Percentiles rank a stretch among this genome's conserved stretches.
Evolutionary conservation across 2,797 vertebrate species (phyloP).

Genomic region (Sebastes kiyomatsui): DNA sequence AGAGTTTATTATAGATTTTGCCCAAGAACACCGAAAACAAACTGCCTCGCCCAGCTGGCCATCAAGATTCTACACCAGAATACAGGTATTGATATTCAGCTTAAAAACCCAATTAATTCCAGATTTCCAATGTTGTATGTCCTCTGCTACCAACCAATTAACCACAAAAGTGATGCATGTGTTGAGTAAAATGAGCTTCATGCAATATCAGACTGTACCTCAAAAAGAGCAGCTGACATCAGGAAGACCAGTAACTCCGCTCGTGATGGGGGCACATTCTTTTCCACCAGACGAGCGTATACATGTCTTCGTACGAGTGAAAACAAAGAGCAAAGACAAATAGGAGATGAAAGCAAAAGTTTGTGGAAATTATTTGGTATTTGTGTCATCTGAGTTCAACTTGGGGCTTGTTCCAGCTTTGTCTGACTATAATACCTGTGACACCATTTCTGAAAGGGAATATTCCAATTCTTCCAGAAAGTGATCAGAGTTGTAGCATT

Average conservation of each 20-base stretch:
- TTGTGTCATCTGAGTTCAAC: not conserved
- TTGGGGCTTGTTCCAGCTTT: not conserved
- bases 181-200: not conserved
- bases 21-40: too few species aligned
- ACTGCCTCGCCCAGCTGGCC: too few species aligned
- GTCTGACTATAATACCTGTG: constrained; percentile 44
- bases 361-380: not conserved
- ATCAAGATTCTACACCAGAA: too few species aligned
- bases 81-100: too few species aligned
- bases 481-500: constrained; percentile 51
- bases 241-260: constrained; percentile 51
- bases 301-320: constrained; percentile 44
- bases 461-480: constrained; percentile 61
- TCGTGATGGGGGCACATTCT: constrained; percentile 30
- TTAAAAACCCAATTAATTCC: not conserved
- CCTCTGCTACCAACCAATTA: not conserved
- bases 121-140: not conserved
- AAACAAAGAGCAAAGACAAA: not conserved
- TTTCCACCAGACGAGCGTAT: constrained; percentile 31
- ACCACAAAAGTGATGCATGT: not conserved
- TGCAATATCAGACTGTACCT: constrained; percentile 30
- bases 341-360: not conserved
- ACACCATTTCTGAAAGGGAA: constrained; percentile 54
- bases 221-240: constrained; percentile 48
- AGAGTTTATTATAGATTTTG: too few species aligned